Percentiles rank a stretch among this genome's conserved stretches.
Evolutionary conservation across 2,113 vertebrate genomes (phyloP).

Genomic region (Cricetomys ansorgei): DNA sequence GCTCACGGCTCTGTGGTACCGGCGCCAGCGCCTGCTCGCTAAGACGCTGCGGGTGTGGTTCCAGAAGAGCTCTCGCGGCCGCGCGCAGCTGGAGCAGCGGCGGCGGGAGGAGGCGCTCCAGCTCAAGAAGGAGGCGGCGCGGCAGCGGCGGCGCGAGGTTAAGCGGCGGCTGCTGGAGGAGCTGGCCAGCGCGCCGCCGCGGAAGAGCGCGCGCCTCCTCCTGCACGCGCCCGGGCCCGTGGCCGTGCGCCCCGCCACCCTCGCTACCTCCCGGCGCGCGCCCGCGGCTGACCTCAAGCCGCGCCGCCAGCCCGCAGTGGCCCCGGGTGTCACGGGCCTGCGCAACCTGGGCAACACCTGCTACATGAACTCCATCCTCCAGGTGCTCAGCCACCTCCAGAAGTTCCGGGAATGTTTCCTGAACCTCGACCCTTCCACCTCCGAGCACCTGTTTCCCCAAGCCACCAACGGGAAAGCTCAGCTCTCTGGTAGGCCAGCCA

Average conservation of each 20-base stretch:
- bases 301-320: constrained; percentile 88
- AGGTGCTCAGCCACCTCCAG: constrained; percentile 99
- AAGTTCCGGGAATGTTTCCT: constrained; percentile 99
- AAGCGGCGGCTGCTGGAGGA: constrained; percentile 95
- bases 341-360: constrained; percentile 99
- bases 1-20: constrained; percentile 94
- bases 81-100: constrained; percentile 88
- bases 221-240: constrained; percentile 89
- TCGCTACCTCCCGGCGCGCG: constrained; percentile 78
- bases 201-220: constrained; percentile 96
- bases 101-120: constrained; percentile 89
- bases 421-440: constrained; percentile 96
- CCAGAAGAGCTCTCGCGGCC: constrained; percentile 88
- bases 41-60: constrained; percentile 91
- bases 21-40: constrained; percentile 93
- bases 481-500: constrained; percentile 83
- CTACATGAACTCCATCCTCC: constrained; percentile 99
- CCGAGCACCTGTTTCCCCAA: constrained; percentile 95
- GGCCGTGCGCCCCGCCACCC: constrained; percentile 83
- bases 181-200: constrained; percentile 93
- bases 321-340: constrained; percentile 97
- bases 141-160: constrained; percentile 92
- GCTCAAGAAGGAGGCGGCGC: constrained; percentile 91
- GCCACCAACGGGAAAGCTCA: constrained; percentile 89
- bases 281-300: constrained; percentile 66